Conservation (phyloP, 2,888 invertebrate genomes). For the Lomographa bimaculata region DNA sequence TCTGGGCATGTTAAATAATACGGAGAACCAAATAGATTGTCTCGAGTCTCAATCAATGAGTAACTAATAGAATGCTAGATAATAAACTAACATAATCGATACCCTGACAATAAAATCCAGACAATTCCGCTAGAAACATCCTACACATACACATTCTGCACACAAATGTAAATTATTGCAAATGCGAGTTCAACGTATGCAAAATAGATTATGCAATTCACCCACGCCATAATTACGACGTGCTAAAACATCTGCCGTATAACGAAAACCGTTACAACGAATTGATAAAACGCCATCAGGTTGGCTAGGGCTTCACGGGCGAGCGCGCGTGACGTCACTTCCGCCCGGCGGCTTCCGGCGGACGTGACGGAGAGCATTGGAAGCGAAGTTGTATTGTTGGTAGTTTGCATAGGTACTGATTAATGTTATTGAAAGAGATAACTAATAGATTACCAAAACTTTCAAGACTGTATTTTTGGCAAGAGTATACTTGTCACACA, state of each 20-base stretch:
- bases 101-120: too few species aligned
- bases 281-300: slow-evolving; percentile 47
- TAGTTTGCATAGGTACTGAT: slow-evolving; percentile 21
- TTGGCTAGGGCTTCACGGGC: slow-evolving; percentile 53
- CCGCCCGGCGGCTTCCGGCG: slow-evolving; percentile 39
- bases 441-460: too few species aligned
- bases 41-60: too few species aligned
- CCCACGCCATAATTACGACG: slow-evolving; percentile 8
- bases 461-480: too few species aligned
- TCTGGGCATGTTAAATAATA: too few species aligned
- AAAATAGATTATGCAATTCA: slow-evolving; percentile 17
- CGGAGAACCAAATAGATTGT: too few species aligned
- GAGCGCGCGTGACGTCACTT: slow-evolving; percentile 64
- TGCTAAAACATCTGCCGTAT: slow-evolving; percentile 17
- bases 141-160: not conserved
- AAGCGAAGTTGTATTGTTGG: slow-evolving; percentile 1
- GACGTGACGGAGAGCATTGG: slow-evolving; percentile 34
- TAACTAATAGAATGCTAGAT: too few species aligned
- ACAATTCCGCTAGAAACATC: slow-evolving; percentile 2
- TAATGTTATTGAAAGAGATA: not conserved
- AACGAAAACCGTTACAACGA: slow-evolving; percentile 46
- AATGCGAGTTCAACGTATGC: slow-evolving; percentile 14
- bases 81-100: too few species aligned
- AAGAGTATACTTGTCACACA: too few species aligned
- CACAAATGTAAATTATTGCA: slow-evolving; percentile 8